Evolutionary conservation across 1,140 invertebrate genomes (phyloP).

Genomic region (Galleria mellonella): DNA sequence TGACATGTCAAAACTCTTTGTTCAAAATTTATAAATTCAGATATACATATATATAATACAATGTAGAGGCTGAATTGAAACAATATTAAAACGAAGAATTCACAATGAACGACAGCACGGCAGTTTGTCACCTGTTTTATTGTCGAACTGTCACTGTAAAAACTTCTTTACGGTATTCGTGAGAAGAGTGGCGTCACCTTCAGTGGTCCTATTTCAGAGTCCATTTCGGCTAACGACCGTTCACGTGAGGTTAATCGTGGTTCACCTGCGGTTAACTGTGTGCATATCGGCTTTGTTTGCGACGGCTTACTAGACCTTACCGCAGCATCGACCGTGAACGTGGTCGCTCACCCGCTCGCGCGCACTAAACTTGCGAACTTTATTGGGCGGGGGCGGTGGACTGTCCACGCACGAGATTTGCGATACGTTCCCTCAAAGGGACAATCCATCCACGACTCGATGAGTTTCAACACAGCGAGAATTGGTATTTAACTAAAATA

Average conservation of each 20-base stretch:
- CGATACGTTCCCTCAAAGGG: conserved; percentile 26
- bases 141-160: conserved; percentile 40
- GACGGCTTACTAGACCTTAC: conserved; percentile 8
- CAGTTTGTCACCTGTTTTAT: conserved; percentile 55
- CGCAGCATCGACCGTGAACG: conserved; percentile 38
- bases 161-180: conserved; percentile 36
- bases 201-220: conserved; percentile 34
- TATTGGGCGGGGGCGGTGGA: conserved; percentile 37
- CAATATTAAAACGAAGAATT: conserved; percentile 32
- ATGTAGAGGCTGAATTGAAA: conserved; percentile 6
- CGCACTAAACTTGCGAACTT: conserved; percentile 41
- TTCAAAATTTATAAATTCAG: too few relatives aligned
- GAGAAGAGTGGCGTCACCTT: conserved; percentile 37
- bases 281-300: conserved; percentile 34
- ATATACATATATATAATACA: too few relatives aligned
- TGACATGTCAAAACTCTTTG: too few relatives aligned
- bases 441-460: conserved; percentile 36
- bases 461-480: conserved; percentile 15
- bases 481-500: conserved; percentile 3
- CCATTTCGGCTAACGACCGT: conserved; percentile 57
- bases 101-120: conserved; percentile 21
- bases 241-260: conserved; percentile 56
- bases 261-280: conserved; percentile 54
- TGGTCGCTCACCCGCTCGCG: conserved; percentile 50
- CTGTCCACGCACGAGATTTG: conserved; percentile 35